Evolutionary conservation across 2,888 invertebrate genomes (phyloP), one percentile per base, ranked within the genome.

Genomic region (Caenorhabditis zanzibari): DNA sequence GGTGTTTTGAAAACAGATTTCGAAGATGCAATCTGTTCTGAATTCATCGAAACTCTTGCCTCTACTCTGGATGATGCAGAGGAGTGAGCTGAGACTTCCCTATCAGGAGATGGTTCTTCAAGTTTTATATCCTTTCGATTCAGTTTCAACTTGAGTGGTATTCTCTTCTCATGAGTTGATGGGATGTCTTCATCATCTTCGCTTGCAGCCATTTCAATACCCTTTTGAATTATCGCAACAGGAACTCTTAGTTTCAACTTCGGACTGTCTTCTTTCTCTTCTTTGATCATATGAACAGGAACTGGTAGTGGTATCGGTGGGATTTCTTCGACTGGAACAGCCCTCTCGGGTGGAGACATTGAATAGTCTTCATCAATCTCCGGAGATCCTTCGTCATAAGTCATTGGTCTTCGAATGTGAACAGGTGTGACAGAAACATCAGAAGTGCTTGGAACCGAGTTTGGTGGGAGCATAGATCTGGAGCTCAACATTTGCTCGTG

Each of bases 121-220:
- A 56, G 2, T 24, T 63, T 73, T 12, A 63, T 16, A 52, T 47
- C 32, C 7, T 41, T 47, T 14, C 66, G 24, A 7, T 80, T 86
- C 52, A 85, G 54, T n/a, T 71, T 71, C 28, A 82, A 32, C 66
- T 75, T 85, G 10, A 79, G 32, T 24, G 85, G 74, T 10, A 32
- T 64, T 16, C 59, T 41, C 24, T 49, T 47, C 1, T 10, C 24
- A 22, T 22, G 44, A 49, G 61, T 16, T 35, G 68, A 41, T 35
- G 52, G 22, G 22, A 56, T n/a, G 4, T 59, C 56, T 9, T 54
- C 73, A 1, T 74, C 74, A 22, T 49, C 66, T 28, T 47, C 76
- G 19, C n/a, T 66, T 14, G 64, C 16, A 35, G 59, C 68, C 26
- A 59, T 19, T 22, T 66, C 19, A 26, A 63, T 22, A 10, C 74